Conservation (phyloP, 1,140 invertebrate species). For the Galleria mellonella region DNA sequence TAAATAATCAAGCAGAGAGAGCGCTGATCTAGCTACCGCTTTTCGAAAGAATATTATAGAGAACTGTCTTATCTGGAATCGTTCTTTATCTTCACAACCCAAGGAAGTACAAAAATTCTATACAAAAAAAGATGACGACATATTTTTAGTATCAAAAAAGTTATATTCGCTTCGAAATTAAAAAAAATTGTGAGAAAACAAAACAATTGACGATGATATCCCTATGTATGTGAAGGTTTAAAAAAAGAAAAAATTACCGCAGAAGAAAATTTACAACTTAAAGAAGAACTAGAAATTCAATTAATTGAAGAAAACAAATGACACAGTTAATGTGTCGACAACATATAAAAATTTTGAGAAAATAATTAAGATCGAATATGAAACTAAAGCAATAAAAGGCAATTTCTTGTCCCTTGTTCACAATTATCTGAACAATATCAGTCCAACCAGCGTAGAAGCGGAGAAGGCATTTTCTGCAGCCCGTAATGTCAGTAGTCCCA, state of each 20-base stretch:
- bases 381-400: slow-evolving; percentile 2
- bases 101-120: not conserved
- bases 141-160: not conserved
- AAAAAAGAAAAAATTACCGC: not conserved
- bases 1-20: not conserved
- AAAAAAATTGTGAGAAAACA: not conserved
- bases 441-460: slow-evolving; percentile 25
- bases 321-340: not conserved
- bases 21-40: too few species aligned
- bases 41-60: not conserved
- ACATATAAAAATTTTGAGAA: slow-evolving; percentile 2
- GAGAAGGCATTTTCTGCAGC: slow-evolving; percentile 13
- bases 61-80: not conserved
- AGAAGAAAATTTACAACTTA: not conserved
- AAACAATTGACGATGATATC: too few species aligned
- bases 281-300: not conserved
- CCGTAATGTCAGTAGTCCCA: slow-evolving; percentile 9
- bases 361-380: slow-evolving; percentile 3
- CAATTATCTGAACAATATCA: slow-evolving; percentile 52
- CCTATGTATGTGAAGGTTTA: not conserved
- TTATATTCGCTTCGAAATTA: not conserved
- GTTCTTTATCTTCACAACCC: not conserved
- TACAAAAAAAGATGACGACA: not conserved
- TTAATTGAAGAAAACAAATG: not conserved
- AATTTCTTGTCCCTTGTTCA: slow-evolving; percentile 1